phyloP scores from a whole-genome alignment of 1,140 invertebrate genomes.

The Reticulitermes speratus region DNA sequence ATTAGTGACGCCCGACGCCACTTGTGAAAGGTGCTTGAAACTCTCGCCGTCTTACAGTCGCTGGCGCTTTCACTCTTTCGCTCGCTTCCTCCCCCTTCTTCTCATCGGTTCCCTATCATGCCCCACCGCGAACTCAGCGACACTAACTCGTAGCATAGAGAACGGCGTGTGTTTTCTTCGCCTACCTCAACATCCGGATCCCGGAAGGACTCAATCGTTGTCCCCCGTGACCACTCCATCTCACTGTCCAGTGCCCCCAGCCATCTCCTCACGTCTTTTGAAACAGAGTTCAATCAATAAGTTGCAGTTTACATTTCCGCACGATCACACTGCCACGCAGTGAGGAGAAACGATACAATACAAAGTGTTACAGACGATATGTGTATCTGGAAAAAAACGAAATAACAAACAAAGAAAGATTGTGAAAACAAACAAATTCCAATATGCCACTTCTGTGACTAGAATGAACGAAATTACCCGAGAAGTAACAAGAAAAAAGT shows the following conservation, averaged over 20 bases:
- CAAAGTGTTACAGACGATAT: background rate
- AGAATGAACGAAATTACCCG: background rate
- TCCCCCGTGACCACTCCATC: constrained; percentile 1
- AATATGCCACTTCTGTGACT: background rate
- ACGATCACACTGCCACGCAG: background rate
- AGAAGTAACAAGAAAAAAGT: no score
- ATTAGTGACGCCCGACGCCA: background rate
- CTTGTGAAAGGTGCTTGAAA: background rate
- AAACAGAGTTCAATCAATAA: background rate
- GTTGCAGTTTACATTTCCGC: background rate
- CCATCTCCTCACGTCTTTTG: background rate
- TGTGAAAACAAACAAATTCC: background rate
- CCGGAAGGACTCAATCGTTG: background rate
- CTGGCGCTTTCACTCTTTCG: background rate
- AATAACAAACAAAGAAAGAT: background rate
- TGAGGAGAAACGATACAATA: background rate
- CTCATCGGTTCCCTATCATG: background rate
- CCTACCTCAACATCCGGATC: background rate
- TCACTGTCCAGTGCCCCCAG: background rate
- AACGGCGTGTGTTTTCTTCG: background rate
- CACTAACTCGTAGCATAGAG: background rate
- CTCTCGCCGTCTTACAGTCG: background rate
- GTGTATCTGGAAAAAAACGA: background rate
- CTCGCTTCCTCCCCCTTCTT: background rate
- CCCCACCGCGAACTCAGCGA: background rate